These are phyloP conservation scores for Camponotus vicinus DNA, from an alignment of 1,140 invertebrate species.

Conservation along the genomic window DNA sequence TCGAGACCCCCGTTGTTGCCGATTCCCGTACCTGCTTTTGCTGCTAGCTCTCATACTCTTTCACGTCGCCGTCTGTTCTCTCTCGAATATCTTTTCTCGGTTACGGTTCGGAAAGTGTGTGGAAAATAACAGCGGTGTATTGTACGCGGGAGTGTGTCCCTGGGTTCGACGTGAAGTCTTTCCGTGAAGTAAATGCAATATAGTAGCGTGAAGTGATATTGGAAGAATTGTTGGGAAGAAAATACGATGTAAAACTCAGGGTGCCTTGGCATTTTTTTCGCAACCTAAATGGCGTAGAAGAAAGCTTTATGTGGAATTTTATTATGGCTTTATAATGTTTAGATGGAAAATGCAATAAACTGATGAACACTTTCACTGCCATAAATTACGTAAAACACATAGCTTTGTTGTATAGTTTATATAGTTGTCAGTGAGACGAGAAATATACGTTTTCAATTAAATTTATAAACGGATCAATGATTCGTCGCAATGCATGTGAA, in stretches of 20 bases:
- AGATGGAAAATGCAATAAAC: not conserved
- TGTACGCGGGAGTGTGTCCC: constrained; percentile 14
- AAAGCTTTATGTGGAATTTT: not conserved
- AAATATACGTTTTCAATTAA: not conserved
- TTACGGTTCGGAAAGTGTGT: constrained; percentile 20
- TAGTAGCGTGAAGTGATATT: too few relatives aligned
- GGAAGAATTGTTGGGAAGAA: too few relatives aligned
- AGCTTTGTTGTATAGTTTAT: not conserved
- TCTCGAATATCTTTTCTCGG: not conserved
- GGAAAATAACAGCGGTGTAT: not conserved
- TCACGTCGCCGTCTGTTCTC: constrained; percentile 47
- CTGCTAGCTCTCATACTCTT: constrained; percentile 45
- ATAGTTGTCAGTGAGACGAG: too few relatives aligned
- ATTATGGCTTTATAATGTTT: not conserved
- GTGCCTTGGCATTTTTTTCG: not conserved
- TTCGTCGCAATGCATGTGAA: not conserved
- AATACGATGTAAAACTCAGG: not conserved
- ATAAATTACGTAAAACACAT: not conserved
- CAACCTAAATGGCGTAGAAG: not conserved
- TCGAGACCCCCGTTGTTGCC: constrained; percentile 52
- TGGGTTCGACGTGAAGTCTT: too few relatives aligned
- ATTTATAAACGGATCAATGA: not conserved
- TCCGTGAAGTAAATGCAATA: too few relatives aligned
- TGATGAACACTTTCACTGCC: not conserved
- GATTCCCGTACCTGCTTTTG: constrained; percentile 62